Conservation (phyloP, 2,888 invertebrate species). For the Parnassius apollo region DNA sequence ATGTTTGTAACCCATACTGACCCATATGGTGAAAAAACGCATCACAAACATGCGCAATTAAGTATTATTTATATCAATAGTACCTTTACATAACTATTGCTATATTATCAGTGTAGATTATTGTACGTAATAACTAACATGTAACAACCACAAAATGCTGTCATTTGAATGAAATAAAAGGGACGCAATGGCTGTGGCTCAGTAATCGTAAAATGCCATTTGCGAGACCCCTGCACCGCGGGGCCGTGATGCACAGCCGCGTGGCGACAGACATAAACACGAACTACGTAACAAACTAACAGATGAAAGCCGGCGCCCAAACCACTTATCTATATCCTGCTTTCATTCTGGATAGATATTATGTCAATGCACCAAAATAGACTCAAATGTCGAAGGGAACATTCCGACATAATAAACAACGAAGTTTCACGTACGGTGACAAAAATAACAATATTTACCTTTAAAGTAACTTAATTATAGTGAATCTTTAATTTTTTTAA, state of each 20-base stretch:
- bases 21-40: too few species aligned
- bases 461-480: too few species aligned
- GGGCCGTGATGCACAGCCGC: slow-evolving; percentile 45
- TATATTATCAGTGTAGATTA: too few species aligned
- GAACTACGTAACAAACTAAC: slow-evolving; percentile 59
- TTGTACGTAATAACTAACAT: not conserved
- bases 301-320: slow-evolving; percentile 73
- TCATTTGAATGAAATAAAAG: slow-evolving; percentile 30
- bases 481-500: too few species aligned
- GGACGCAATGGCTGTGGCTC: slow-evolving; percentile 30
- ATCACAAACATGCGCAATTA: too few species aligned
- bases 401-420: slow-evolving; percentile 16
- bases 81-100: too few species aligned
- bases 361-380: slow-evolving; percentile 76
- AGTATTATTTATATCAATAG: too few species aligned
- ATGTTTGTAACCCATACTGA: too few species aligned
- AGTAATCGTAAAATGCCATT: slow-evolving; percentile 37
- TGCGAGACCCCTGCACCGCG: slow-evolving; percentile 46
- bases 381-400: slow-evolving; percentile 41
- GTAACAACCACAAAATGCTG: slow-evolving; percentile 1
- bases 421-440: slow-evolving; percentile 2
- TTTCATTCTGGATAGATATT: slow-evolving; percentile 62
- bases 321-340: slow-evolving; percentile 73
- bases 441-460: not conserved
- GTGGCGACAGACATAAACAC: slow-evolving; percentile 59